These are phyloP conservation scores for Maniola hyperantus DNA, from an alignment of 2,888 invertebrate genomes.

Conservation along the genomic window DNA sequence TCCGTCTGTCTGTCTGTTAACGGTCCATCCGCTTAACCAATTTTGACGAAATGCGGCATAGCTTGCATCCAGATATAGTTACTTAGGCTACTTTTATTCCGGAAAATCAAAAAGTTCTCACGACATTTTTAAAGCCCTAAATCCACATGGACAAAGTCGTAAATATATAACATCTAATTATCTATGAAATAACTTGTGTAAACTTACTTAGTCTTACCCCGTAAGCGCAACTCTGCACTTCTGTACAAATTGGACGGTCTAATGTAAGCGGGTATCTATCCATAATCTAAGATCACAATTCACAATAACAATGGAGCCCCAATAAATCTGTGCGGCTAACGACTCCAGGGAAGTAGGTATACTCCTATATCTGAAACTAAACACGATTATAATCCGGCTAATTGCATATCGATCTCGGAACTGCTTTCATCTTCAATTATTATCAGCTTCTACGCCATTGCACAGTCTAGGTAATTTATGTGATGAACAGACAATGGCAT, in stretches of 20 bases:
- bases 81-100: no score
- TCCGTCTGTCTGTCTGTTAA: no score
- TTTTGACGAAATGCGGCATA: no score
- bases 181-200: no score
- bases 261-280: neutral
- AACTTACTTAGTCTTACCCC: no score
- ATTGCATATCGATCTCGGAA: constrained; percentile 35
- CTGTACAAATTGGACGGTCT: neutral
- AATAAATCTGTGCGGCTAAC: constrained; percentile 19
- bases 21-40: no score
- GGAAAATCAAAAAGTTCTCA: no score
- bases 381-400: constrained; percentile 27
- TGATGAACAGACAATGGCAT: constrained; percentile 8
- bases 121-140: no score
- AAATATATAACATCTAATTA: no score
- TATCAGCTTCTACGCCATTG: constrained; percentile 6
- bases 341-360: constrained; percentile 15
- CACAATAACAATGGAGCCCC: constrained; percentile 4
- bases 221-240: neutral
- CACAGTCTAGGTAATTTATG: constrained; percentile 11
- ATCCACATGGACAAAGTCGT: no score
- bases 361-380: constrained; percentile 24
- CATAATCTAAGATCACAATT: neutral
- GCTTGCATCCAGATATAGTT: no score
- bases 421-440: constrained; percentile 31